phyloP scores from a whole-genome alignment of 23 tunicate species.

The Diplosoma virens region DNA sequence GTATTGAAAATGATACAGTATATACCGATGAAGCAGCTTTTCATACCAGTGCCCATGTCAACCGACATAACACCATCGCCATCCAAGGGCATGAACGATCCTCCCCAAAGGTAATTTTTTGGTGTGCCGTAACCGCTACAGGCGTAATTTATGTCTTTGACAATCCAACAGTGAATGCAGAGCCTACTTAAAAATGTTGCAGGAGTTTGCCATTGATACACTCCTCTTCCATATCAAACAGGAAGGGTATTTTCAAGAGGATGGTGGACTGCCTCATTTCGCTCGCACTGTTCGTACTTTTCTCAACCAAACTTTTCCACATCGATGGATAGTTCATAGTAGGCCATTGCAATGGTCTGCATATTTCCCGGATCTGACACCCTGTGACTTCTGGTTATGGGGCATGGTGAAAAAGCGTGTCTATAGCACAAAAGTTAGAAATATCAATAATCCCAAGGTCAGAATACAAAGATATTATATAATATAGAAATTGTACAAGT shows the following conservation, averaged over 20 bases:
- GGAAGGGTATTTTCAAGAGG: not conserved
- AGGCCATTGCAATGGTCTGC: not conserved
- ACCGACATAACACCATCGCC: not conserved
- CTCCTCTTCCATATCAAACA: not conserved
- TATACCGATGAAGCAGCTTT: not conserved
- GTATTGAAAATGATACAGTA: not conserved
- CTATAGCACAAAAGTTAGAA: too few relatives aligned
- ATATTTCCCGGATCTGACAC: not conserved
- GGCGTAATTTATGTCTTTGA: too few relatives aligned
- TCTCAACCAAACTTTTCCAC: not conserved
- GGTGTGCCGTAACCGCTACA: too few relatives aligned
- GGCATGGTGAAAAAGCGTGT: too few relatives aligned
- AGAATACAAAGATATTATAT: too few relatives aligned
- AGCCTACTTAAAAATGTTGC: not conserved
- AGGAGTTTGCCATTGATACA: not conserved
- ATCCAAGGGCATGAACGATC: not conserved
- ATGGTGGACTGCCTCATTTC: not conserved
- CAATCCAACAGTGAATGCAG: too few relatives aligned
- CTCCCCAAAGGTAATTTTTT: not conserved
- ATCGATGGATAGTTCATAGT: not conserved
- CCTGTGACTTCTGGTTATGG: not conserved
- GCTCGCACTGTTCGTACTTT: not conserved
- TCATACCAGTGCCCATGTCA: not conserved
- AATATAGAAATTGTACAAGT: too few relatives aligned
- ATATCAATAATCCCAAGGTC: too few relatives aligned